phyloP scores from a whole-genome alignment of 1,140 invertebrate genomes.

The Bombus pyrosoma region DNA sequence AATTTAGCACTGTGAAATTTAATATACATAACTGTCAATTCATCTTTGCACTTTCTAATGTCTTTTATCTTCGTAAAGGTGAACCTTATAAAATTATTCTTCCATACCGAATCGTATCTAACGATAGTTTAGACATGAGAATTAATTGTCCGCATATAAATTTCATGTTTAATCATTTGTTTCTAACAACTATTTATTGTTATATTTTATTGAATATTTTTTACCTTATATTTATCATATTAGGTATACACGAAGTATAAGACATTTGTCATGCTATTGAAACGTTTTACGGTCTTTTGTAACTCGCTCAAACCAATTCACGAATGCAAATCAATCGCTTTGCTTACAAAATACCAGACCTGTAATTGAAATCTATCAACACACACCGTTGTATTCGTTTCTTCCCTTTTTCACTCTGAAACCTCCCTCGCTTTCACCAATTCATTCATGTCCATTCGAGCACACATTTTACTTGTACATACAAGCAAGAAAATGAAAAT shows the following conservation, averaged over 20 bases:
- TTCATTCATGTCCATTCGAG: slow-evolving; percentile 10
- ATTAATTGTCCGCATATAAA: neutral
- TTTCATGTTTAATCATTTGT: no score
- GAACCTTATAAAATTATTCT: no score
- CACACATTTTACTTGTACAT: neutral
- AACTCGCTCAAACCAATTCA: neutral
- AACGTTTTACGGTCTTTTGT: no score
- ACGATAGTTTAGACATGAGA: no score
- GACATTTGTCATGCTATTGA: no score
- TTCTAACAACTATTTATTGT: no score
- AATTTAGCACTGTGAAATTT: neutral
- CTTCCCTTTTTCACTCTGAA: no score
- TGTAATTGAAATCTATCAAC: neutral
- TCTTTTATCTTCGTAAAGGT: neutral
- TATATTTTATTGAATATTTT: no score
- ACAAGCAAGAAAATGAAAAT: neutral
- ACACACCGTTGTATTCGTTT: neutral
- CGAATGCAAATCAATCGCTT: neutral
- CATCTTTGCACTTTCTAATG: neutral
- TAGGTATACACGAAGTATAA: no score
- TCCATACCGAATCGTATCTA: neutral
- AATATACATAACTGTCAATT: neutral
- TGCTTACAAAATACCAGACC: neutral
- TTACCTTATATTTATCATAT: no score
- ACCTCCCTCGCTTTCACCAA: slow-evolving; percentile 18